Evolutionary conservation across 2,113 vertebrate species (phyloP), one percentile per base, ranked within the genome.

Genomic region (Bufo bufo): DNA sequence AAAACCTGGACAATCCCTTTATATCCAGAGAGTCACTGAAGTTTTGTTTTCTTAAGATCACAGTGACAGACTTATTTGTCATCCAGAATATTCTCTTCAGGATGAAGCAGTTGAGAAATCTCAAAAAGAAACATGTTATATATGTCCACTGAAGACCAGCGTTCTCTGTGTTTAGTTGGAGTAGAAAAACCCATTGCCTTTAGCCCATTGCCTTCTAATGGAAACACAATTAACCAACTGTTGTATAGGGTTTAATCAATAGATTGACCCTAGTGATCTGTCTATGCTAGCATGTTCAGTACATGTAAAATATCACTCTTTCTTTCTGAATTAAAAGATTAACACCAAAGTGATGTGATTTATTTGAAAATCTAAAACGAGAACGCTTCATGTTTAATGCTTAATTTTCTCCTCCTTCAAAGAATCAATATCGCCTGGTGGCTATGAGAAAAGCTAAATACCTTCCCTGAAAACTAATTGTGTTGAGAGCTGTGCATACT

Each of bases 271-370:
- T 43, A 16, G 23, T 45, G 78, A 59, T 45, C 78, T 4, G 5
- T 61, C 58, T 81, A 1, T 47, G 14, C 16, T 81, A 61, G 79
- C 33, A 45, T 43, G 79, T 61, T 81, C 56, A 61, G 33, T 17
- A 4, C 16, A 61, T 47, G 19, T 45, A 16, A 58, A 45, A 52
- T 61, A 61, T 61, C 33, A 59, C 33, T 16, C 33, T 45, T 43
- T 81, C 79, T 19, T 61, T 47, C 56, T 63, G 58, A 81, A 61
- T 81, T 81, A 81, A 75, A 81, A 61, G 79, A 81, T 81, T 81
- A 81, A 61, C 56, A 20, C 79, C 7, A 13, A 80, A 61, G 79
- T 11, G 11, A 4, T 56, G 79, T 61, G 50, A 80, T 58, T 80
- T 80, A 80, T 43, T n/a, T 50, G 56, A 81, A 81, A 61, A 81